Conservation (phyloP, 2,797 vertebrate genomes). For the Echeneis naucrates region DNA sequence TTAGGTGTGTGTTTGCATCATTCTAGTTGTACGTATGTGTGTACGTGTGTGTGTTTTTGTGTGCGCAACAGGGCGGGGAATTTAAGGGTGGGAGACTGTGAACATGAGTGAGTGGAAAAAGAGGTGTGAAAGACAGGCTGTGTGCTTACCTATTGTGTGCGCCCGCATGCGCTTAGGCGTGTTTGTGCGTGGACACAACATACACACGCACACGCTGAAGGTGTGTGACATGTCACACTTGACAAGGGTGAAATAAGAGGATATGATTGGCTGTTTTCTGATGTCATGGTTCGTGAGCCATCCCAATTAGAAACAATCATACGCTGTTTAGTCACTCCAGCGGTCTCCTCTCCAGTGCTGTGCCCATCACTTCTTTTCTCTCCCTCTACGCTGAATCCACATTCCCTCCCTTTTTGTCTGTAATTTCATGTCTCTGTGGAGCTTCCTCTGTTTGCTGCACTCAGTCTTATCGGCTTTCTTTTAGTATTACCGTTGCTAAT, state of each 20-base stretch:
- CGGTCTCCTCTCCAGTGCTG: constrained; percentile 14
- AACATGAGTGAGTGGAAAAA: constrained; percentile 37
- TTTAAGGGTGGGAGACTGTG: constrained; percentile 47
- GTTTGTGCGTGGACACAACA: constrained; percentile 8
- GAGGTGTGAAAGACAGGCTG: constrained; percentile 30
- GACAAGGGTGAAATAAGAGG: constrained; percentile 70
- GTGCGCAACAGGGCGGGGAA: constrained; percentile 45
- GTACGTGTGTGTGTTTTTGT: constrained; percentile 15
- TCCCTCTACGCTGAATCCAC: constrained; percentile 4
- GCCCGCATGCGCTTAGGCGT: not conserved
- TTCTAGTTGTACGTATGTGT: not conserved
- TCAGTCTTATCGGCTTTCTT: not conserved
- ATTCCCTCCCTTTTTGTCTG: constrained; percentile 14
- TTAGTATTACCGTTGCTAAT: not conserved
- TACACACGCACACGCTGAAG: constrained; percentile 34
- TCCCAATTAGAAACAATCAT: constrained; percentile 78
- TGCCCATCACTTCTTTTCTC: not conserved
- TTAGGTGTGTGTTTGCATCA: constrained; percentile 44
- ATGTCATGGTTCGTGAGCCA: constrained; percentile 65
- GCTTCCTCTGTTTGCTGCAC: constrained; percentile 18
- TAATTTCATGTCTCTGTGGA: constrained; percentile 19
- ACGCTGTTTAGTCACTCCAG: constrained; percentile 59
- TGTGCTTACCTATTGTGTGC: not conserved
- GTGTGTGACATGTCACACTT: constrained; percentile 74
- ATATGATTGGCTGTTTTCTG: constrained; percentile 74